A percentile compares a stretch with the other conserved stretches of the same genome.
phyloP scores from a whole-genome alignment of 92 coral and sea anemone genomes.

The Porites evermanni region DNA sequence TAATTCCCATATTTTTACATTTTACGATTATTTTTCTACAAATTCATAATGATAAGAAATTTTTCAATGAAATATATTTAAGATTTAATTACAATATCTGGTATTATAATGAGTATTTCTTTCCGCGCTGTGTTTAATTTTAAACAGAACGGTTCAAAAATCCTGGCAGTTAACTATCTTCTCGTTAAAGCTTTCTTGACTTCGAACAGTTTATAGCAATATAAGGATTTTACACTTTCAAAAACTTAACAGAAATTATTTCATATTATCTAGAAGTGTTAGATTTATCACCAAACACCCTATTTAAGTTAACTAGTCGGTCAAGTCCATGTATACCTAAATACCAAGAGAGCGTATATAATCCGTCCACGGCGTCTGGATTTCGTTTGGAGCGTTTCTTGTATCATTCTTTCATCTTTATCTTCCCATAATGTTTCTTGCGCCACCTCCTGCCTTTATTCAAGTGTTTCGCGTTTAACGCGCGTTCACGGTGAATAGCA shows the following conservation, averaged over 20 bases:
- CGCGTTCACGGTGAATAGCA: constrained; percentile 87
- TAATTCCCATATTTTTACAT: neutral
- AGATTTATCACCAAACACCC: neutral
- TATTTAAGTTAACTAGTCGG: neutral
- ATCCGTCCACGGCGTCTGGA: neutral
- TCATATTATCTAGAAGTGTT: neutral
- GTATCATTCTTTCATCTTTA: neutral
- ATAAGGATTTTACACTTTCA: neutral
- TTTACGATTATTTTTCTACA: neutral
- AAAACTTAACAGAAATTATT: neutral
- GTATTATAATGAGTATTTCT: no score
- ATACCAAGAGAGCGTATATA: neutral
- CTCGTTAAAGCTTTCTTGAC: neutral
- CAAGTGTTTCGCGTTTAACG: constrained; percentile 85
- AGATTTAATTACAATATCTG: neutral
- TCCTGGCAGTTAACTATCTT: neutral
- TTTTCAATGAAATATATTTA: neutral
- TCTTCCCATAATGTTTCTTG: constrained; percentile 46
- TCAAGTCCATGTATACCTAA: neutral
- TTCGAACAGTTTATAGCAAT: neutral
- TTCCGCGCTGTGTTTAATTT: neutral
- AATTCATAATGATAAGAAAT: neutral
- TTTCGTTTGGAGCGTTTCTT: neutral
- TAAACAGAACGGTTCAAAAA: neutral
- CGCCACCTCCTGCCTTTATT: constrained; percentile 90